Conservation (phyloP, 2,888 invertebrate species). For the Sipha maydis region DNA sequence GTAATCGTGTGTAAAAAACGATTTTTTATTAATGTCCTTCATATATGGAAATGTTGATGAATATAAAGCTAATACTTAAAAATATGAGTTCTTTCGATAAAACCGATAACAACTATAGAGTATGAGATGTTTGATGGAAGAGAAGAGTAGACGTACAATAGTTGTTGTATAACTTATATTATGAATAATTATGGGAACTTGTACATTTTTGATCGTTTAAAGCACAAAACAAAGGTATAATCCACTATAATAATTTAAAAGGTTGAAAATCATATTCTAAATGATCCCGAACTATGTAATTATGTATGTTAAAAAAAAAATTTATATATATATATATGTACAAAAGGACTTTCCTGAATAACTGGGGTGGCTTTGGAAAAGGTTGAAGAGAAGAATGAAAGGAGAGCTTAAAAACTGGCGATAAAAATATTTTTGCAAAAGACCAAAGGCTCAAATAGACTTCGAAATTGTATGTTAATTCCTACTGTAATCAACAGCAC, state of each 20-base stretch:
- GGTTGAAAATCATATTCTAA: neutral
- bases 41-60: too few relatives aligned
- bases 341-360: neutral
- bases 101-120: too few relatives aligned
- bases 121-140: neutral
- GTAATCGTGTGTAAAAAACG: too few relatives aligned
- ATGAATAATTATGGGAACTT: neutral
- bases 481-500: neutral
- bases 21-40: too few relatives aligned
- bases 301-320: neutral
- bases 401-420: slow-evolving; percentile 21
- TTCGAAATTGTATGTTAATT: neutral
- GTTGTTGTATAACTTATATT: neutral
- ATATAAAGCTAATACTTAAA: too few relatives aligned
- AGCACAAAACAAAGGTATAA: neutral
- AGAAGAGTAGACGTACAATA: neutral
- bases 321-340: too few relatives aligned
- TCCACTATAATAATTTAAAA: slow-evolving; percentile 1
- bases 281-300: neutral
- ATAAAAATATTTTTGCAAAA: slow-evolving; percentile 20
- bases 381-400: neutral
- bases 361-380: neutral
- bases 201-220: neutral
- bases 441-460: neutral
- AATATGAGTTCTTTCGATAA: too few relatives aligned